phyloP scores from a whole-genome alignment of 2,888 invertebrate genomes.

The Mycalesis mineus region DNA sequence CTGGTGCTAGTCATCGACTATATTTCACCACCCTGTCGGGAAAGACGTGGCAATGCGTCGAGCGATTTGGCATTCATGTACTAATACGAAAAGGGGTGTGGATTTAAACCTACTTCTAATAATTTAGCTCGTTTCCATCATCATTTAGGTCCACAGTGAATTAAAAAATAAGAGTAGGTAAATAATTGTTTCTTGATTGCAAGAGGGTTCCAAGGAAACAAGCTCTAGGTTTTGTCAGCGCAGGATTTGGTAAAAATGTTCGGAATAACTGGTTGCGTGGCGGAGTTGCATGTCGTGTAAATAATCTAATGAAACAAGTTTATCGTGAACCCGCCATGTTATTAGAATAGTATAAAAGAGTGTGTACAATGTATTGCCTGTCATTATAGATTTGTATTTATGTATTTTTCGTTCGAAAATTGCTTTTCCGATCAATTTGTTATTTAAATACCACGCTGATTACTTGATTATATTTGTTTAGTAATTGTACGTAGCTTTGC shows the following conservation, averaged over 20 bases:
- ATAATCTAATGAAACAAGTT: conserved; percentile 15
- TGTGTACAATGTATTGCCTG: not conserved
- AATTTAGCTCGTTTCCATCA: too few species aligned
- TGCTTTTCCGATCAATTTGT: too few species aligned
- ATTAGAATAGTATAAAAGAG: not conserved
- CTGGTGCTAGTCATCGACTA: too few species aligned
- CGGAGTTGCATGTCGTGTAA: conserved; percentile 4
- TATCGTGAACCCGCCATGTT: conserved; percentile 5
- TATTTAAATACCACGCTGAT: too few species aligned
- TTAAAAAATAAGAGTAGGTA: not conserved
- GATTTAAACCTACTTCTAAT: too few species aligned
- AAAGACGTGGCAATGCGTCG: too few species aligned
- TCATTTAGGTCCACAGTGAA: not conserved
- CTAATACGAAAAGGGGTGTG: too few species aligned
- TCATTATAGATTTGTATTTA: not conserved
- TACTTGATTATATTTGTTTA: too few species aligned
- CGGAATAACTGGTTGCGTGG: not conserved
- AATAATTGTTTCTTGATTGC: not conserved
- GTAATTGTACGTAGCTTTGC: too few species aligned
- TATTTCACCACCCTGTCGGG: too few species aligned
- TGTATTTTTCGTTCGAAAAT: too few species aligned
- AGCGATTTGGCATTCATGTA: not conserved
- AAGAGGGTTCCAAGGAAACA: not conserved
- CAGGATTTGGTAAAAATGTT: not conserved
- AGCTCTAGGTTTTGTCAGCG: not conserved